Base-by-base conservation (phyloP, 92 coral and sea anemone species). In the Porites divaricata region DNA sequence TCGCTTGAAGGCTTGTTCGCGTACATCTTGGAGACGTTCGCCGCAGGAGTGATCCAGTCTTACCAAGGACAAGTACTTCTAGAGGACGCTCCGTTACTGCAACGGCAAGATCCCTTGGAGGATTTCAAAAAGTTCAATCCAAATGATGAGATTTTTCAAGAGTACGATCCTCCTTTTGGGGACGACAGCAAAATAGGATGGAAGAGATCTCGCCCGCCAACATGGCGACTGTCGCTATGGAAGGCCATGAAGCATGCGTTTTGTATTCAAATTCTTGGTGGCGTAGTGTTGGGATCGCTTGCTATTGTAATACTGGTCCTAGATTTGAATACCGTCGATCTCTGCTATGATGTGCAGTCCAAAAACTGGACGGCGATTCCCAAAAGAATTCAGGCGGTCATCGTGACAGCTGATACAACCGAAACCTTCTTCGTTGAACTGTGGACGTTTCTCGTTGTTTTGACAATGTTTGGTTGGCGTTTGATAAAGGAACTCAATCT, bases 301-400 rank as follows among this genome's bases (percentile, higher is more conserved):
- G 89, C 84, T 9, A 80, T 92, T 15, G 28, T 79, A 6, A 74
- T 92, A 12, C 81, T 81, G 17, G 72, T 92, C 53, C 64, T 92
- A 24, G 93, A 89, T 85, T 92, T 92, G 59, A 92, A 89, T 25
- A 81, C 95, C 2, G 90, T 88, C 64, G 88, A 86, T 72, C 69
- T 89, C 2, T 92, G 93, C 72, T 85, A 70, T 48, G 81, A 91
- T 65, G 74, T 2, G 63, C 35, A 59, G 64, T 1, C 21, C 9
- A 5, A 15, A 19, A 77, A 77, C 57, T 77, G 81, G 89, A 53
- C 88, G 7, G 8, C 89, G 24, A 77, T 83, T 15, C 91, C 93
- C 12, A 15, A 57, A 19, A 57, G 52, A 25, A 78, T 75, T 26
- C 88, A 87, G 24, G 72, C 79, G 65, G 69, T 86, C 14, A 78